phyloP scores from a whole-genome alignment of 2,797 vertebrate species.

The Ammospiza maritima region DNA sequence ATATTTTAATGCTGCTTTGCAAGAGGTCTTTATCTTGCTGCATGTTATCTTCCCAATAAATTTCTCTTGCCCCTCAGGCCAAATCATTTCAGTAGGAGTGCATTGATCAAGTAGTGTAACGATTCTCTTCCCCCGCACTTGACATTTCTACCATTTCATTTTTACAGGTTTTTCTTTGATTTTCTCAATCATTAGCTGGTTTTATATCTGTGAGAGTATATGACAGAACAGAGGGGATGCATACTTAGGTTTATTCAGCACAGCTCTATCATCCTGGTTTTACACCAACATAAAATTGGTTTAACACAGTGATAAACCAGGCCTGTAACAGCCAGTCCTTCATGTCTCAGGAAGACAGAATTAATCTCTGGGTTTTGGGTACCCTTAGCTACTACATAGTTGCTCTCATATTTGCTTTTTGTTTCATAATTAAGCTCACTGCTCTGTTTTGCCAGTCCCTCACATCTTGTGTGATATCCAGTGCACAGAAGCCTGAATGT shows the following conservation, averaged over 20 bases:
- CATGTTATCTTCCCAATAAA: conserved; percentile 12
- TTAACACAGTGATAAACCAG: not conserved
- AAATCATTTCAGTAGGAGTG: not conserved
- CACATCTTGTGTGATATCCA: not conserved
- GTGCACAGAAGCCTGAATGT: not conserved
- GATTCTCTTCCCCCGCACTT: not conserved
- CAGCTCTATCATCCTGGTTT: not conserved
- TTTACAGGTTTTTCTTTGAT: conserved; percentile 27
- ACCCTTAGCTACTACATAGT: not conserved
- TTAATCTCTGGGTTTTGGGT: not conserved
- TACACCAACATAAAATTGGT: not conserved
- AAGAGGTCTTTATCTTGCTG: not conserved
- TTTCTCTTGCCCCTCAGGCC: not conserved
- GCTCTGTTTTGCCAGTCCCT: not conserved
- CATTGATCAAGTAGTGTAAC: not conserved
- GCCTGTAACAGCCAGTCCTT: not conserved
- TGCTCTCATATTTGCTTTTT: not conserved
- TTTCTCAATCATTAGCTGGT: not conserved
- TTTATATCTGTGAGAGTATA: not conserved
- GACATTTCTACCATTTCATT: conserved; percentile 22
- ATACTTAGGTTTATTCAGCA: not conserved
- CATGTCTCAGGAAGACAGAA: not conserved
- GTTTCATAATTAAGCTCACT: not conserved
- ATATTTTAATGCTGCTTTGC: not conserved
- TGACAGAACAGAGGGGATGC: not conserved